Evolutionary conservation across 2,888 invertebrate genomes (phyloP).

Genomic region (Leptodirus hochenwartii): DNA sequence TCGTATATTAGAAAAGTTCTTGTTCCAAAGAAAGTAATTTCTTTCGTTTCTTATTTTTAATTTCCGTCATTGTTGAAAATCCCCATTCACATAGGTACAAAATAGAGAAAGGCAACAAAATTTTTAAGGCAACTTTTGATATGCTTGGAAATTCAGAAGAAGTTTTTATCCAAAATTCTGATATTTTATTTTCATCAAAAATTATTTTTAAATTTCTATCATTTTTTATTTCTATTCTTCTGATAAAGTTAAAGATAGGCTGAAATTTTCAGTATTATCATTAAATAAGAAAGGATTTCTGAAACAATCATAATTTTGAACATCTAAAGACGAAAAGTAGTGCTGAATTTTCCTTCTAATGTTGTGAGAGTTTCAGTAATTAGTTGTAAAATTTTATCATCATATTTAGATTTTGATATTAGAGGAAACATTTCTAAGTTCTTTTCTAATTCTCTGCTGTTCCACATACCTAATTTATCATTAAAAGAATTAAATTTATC

Average conservation of each 20-base stretch:
- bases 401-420: neutral
- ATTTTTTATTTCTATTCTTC: neutral
- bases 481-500: constrained; percentile 1
- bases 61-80: neutral
- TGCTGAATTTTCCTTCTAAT: constrained; percentile 1
- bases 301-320: neutral
- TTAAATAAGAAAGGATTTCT: neutral
- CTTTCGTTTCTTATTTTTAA: constrained; percentile 1
- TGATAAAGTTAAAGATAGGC: no score
- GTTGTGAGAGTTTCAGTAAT: neutral
- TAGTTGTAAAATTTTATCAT: neutral
- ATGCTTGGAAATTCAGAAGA: neutral
- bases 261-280: neutral
- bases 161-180: neutral
- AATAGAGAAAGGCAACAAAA: neutral
- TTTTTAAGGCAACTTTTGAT: neutral
- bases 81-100: neutral
- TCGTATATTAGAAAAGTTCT: neutral
- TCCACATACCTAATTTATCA: neutral
- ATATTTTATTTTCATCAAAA: neutral
- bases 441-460: neutral
- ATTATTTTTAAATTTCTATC: neutral
- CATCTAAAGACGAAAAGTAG: constrained; percentile 1
- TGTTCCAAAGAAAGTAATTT: neutral
- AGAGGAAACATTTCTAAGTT: neutral